These are phyloP conservation scores for Epirrita christyi DNA, from an alignment of 2,888 invertebrate species.

Conservation along the genomic window DNA sequence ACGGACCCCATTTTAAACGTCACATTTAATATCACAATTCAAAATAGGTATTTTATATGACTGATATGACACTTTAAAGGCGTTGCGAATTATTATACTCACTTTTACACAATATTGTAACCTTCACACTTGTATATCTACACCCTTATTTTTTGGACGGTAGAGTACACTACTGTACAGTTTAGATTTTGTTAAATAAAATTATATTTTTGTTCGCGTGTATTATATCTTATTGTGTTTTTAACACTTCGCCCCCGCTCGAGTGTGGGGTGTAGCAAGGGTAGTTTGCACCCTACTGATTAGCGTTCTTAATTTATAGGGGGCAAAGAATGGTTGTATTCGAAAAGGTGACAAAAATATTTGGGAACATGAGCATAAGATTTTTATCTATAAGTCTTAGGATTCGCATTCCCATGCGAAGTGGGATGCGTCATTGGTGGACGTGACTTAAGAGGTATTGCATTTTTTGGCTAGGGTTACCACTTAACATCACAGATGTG, in stretches of 20 bases:
- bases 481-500: too few species aligned
- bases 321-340: conserved; percentile 63
- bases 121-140: background rate
- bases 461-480: too few species aligned
- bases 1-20: conserved; percentile 59
- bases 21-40: conserved; percentile 60
- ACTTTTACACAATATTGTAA: conserved; percentile 48
- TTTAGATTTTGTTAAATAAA: conserved; percentile 17
- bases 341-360: conserved; percentile 31
- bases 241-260: conserved; percentile 77
- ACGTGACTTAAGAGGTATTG: too few species aligned
- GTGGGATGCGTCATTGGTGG: too few species aligned
- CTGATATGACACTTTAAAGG: conserved; percentile 83
- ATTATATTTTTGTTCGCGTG: conserved; percentile 37
- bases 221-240: conserved; percentile 81
- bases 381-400: too few species aligned
- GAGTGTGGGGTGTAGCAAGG: conserved; percentile 62
- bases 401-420: too few species aligned
- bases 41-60: conserved; percentile 83
- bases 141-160: conserved; percentile 28
- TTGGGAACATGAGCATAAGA: too few species aligned
- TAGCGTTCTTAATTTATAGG: conserved; percentile 80
- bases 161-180: conserved; percentile 41
- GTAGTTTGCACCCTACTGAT: conserved; percentile 82
- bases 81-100: conserved; percentile 73